Evolutionary conservation across 2,888 invertebrate species (phyloP), one percentile per base, ranked within the genome.

Genomic region (Muschampia plurimacula): DNA sequence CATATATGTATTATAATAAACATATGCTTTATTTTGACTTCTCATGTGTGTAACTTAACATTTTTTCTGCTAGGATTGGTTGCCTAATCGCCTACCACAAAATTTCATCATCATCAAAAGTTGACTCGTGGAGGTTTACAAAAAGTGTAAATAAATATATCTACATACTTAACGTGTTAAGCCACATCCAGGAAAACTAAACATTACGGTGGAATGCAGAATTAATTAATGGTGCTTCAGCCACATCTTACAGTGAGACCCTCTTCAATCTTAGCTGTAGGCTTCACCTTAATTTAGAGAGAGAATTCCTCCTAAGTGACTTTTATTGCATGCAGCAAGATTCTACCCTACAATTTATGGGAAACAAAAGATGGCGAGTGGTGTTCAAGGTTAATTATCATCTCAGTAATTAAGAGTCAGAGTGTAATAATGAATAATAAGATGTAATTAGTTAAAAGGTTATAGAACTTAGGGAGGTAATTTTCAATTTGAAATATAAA

Each of bases 211-310:
- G 77, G 81, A 82, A 83, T 83, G 81, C 78, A 82, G 81, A 86
- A 85, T 85, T 85, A 86, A 86, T 85, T 83, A 86, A 85, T 83
- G 78, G 81, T 77, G 76, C 74, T 82, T 80, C 76, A 79, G 82
- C 84, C 84, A 81, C 84, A 84, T 83, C 82, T 83, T 81, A 83
- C 82, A 82, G 81, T 79, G 79, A 78, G 79, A 85, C 85, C 85
- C 85, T 85, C 81, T 82, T 85, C 84, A 86, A 84, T 84, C 85
- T 84, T 81, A 77, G 71, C 80, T 76, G 78, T 78, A 78, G 77
- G 77, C 75, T 74, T 76, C 81, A 83, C 83, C 83, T 83, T 83
- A 83, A 84, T 84, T 85, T 84, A 81, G 78, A 78, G 79, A 75
- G 80, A 78, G 82, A 83, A 85, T 82, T 82, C 77, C 80, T 75